Conservation (phyloP, 1,140 invertebrate species). For the Antheraea mylitta region DNA sequence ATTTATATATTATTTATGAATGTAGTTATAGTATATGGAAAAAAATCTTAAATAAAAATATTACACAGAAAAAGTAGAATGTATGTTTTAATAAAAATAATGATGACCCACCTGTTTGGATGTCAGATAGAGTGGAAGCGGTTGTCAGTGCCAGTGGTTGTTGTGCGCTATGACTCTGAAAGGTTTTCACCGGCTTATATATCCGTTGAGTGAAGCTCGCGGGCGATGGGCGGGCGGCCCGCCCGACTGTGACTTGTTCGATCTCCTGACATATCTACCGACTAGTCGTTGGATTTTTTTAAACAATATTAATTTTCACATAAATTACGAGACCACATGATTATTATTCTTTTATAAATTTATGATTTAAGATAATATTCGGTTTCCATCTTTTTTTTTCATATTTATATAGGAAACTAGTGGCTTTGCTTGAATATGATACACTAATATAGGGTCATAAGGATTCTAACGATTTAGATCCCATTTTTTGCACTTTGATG, state of each 20-base stretch:
- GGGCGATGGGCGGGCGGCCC: slow-evolving; percentile 44
- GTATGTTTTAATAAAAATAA: background rate
- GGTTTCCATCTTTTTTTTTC: too few species aligned
- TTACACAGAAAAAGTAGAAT: background rate
- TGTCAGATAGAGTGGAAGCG: slow-evolving; percentile 24
- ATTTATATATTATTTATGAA: background rate
- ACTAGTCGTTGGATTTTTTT: background rate
- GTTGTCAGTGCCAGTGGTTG: slow-evolving; percentile 32
- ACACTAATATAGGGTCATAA: too few species aligned
- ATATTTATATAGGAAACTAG: too few species aligned
- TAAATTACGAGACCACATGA: too few species aligned
- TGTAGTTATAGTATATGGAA: too few species aligned
- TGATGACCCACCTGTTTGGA: slow-evolving; percentile 15
- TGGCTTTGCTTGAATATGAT: too few species aligned
- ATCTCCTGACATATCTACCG: background rate
- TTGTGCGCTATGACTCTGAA: slow-evolving; percentile 40
- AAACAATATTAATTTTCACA: too few species aligned
- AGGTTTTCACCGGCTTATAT: slow-evolving; percentile 42
- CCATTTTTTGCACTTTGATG: too few species aligned
- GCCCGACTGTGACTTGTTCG: slow-evolving; percentile 28
- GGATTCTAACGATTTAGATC: too few species aligned
- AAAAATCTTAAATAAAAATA: too few species aligned
- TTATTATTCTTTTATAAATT: too few species aligned
- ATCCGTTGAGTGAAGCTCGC: slow-evolving; percentile 21
- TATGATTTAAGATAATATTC: too few species aligned